Conservation (phyloP, 2,797 vertebrate species). For the Staurois parvus region DNA sequence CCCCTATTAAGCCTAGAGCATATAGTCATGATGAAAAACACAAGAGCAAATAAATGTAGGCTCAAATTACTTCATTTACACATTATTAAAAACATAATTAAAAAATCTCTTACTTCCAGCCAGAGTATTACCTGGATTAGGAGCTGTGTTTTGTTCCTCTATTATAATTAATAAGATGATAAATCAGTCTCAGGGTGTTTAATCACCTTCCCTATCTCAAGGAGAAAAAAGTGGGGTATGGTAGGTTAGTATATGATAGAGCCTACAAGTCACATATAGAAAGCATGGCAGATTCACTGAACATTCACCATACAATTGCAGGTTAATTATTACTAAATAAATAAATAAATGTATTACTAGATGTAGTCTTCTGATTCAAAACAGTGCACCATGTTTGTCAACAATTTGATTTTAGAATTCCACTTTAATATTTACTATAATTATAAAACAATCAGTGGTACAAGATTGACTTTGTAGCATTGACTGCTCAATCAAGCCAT, state of each 20-base stretch:
- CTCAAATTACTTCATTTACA: conserved; percentile 22
- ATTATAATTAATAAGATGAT: conserved; percentile 6
- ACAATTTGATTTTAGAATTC: too few species aligned
- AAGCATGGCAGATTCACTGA: too few species aligned
- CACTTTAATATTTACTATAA: too few species aligned
- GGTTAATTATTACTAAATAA: too few species aligned
- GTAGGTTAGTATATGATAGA: not conserved
- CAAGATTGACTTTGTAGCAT: too few species aligned
- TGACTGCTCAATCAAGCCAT: too few species aligned
- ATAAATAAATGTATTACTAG: too few species aligned
- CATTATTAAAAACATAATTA: conserved; percentile 29
- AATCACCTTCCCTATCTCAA: not conserved
- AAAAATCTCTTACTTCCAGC: not conserved
- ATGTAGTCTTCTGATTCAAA: too few species aligned
- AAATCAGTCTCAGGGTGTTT: not conserved
- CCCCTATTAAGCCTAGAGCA: not conserved
- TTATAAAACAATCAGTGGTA: too few species aligned
- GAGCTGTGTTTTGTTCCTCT: conserved; percentile 17
- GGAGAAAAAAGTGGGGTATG: not conserved
- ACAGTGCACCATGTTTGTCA: too few species aligned
- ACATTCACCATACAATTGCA: too few species aligned
- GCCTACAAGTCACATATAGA: too few species aligned
- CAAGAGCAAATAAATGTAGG: not conserved
- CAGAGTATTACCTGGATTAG: conserved; percentile 14
- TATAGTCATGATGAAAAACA: not conserved